Evolutionary conservation across 35 echinoderm and acorn worm species (phyloP), one percentile per base, ranked within the genome.

Genomic region (Ptychodera flava): DNA sequence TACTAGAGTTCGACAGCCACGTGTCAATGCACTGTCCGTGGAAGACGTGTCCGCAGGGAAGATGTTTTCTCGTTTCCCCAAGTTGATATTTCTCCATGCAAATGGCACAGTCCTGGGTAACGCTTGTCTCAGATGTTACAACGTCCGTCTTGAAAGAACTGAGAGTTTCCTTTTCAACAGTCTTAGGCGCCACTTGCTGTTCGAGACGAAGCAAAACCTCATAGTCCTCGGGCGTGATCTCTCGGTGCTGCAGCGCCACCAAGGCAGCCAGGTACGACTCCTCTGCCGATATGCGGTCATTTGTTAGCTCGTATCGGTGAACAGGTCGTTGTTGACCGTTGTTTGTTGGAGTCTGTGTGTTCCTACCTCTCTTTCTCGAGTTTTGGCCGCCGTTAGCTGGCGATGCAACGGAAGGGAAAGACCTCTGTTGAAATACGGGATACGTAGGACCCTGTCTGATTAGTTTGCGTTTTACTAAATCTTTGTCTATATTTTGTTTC

Each of bases 161-260:
- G 30, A 97, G 29, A 33, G 38, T 78, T 37, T 86, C 78, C 45
- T 30, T 80, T 31, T 31, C 78, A 1, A 91, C 37, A 16, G 94
- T 97, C 64, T 97, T 97, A 0, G 92, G 86, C 28, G 91, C 85
- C 34, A 97, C 30, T 32, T 88, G 81, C 28, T 97, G 91, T 31
- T 97, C 94, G 31, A 97, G 78, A 83, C 79, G 34, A 15, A 97
- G 78, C 33, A 97, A 80, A 28, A 93, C 38, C 1, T 97, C 94
- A 76, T 97, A 97, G 86, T 97, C 94, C 79, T 97, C 94, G 15
- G 94, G 94, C 0, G 89, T 93, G 30, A 97, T 53, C 1, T 97
- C 94, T 0, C 94, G 81, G 33, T 93, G 85, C 78, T 97, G 94
- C 16, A 97, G 81, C 38, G 90, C 83, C 14, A 93, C 85, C 1